A percentile compares a stretch with the other conserved stretches of the same genome.
These are phyloP conservation scores for Paelopatides confundens DNA, from an alignment of 53 echinoderm and acorn worm species.

Conservation along the genomic window DNA sequence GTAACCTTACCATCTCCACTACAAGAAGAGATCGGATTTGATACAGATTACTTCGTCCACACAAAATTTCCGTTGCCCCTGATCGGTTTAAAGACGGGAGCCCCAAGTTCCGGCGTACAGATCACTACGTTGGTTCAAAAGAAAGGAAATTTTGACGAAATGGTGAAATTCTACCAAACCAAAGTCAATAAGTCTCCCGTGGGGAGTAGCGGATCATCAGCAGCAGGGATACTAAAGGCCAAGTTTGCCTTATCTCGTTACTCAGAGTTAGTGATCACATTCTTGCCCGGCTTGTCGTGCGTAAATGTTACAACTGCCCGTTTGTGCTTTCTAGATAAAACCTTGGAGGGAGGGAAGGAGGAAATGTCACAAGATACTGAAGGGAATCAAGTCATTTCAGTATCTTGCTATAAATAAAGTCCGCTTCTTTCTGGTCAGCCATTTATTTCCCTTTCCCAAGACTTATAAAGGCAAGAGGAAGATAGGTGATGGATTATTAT, in stretches of 20 bases:
- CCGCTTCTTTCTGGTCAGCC: neutral
- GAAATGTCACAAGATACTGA: neutral
- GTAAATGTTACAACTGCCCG: neutral
- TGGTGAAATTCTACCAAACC: conserved; percentile 85
- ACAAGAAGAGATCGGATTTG: conserved; percentile 72
- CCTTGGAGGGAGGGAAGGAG: neutral
- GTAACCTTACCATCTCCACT: conserved; percentile 70
- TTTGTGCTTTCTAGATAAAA: conserved; percentile 4
- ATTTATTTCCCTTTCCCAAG: neutral
- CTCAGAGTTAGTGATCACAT: conserved; percentile 19
- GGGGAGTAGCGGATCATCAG: conserved; percentile 54
- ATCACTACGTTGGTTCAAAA: conserved; percentile 78
- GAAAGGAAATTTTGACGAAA: conserved; percentile 67
- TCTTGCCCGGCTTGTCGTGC: neutral
- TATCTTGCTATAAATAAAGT: neutral
- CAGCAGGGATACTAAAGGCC: conserved; percentile 18
- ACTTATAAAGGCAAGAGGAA: neutral
- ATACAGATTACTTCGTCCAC: conserved; percentile 78
- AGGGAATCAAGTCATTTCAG: neutral
- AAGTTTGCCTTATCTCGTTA: conserved; percentile 15
- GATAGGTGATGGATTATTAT: neutral
- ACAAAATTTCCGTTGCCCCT: conserved; percentile 73
- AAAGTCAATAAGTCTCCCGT: conserved; percentile 60
- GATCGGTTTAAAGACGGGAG: conserved; percentile 81
- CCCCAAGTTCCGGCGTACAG: conserved; percentile 77